A percentile compares a stretch with the other conserved stretches of the same genome.
Conservation (phyloP, 2,888 invertebrate species). For the Cosmia pyralina region DNA sequence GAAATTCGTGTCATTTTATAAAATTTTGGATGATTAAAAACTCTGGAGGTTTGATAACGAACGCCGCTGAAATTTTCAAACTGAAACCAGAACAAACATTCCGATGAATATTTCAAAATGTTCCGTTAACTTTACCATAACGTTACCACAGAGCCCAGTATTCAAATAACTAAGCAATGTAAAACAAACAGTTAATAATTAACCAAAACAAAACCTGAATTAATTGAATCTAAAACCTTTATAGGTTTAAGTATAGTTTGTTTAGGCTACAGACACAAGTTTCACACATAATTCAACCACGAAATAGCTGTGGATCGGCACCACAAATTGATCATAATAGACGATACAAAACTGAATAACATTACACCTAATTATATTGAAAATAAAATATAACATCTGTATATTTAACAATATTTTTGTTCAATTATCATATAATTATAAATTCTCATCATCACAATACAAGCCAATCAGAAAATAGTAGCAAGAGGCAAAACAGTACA, state of each 20-base stretch:
- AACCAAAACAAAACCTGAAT: constrained; percentile 52
- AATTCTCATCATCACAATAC: background rate
- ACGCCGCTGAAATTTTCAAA: constrained; percentile 63
- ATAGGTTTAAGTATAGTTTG: constrained; percentile 54
- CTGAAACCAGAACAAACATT: constrained; percentile 48
- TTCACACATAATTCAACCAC: constrained; percentile 44
- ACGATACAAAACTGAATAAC: background rate
- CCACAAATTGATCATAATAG: constrained; percentile 36
- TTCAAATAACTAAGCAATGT: constrained; percentile 28
- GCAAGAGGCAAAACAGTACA: background rate
- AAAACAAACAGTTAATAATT: constrained; percentile 37
- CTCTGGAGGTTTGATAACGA: constrained; percentile 64
- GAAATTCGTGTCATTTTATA: constrained; percentile 67
- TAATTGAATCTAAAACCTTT: constrained; percentile 51
- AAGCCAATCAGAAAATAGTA: background rate
- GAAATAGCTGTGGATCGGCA: constrained; percentile 20
- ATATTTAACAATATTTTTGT: background rate
- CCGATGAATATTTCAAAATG: constrained; percentile 51
- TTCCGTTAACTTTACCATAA: constrained; percentile 38
- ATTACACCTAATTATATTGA: background rate
- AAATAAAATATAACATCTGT: background rate
- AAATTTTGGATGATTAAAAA: constrained; percentile 65
- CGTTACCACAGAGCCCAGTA: constrained; percentile 41
- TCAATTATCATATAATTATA: background rate
- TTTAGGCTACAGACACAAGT: constrained; percentile 44